Conservation (phyloP, 2,888 invertebrate species). For the Nudaria mundana region DNA sequence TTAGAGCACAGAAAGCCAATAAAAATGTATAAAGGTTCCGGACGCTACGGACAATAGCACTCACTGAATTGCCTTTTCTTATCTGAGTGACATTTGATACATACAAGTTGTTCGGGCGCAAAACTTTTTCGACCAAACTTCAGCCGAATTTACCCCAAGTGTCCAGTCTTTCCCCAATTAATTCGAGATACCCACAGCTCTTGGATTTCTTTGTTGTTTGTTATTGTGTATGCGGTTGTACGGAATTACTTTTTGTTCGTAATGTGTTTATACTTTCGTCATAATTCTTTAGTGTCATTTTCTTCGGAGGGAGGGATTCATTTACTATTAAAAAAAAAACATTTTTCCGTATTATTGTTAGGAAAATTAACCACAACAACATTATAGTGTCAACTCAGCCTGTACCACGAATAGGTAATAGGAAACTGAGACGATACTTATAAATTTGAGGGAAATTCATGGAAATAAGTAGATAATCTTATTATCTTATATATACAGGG, state of each 20-base stretch:
- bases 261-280: constrained; percentile 4
- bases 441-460: too few relatives aligned
- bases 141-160: constrained; percentile 18
- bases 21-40: constrained; percentile 45
- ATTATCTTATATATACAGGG: too few relatives aligned
- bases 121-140: constrained; percentile 24
- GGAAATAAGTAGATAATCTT: too few relatives aligned
- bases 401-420: too few relatives aligned
- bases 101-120: constrained; percentile 21
- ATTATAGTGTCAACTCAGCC: too few relatives aligned
- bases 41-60: constrained; percentile 35
- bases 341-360: too few relatives aligned
- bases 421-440: too few relatives aligned
- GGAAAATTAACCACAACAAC: too few relatives aligned
- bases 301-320: too few relatives aligned
- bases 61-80: constrained; percentile 37
- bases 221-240: constrained; percentile 9
- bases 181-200: constrained; percentile 27
- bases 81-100: constrained; percentile 35
- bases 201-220: constrained; percentile 22
- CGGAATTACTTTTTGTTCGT: constrained; percentile 8
- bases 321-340: too few relatives aligned
- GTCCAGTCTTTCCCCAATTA: constrained; percentile 20
- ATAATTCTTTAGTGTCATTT: constrained; percentile 1
- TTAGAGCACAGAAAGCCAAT: constrained; percentile 45